These are phyloP conservation scores for Oxytorus armatus DNA, from an alignment of 2,888 invertebrate species.

Conservation along the genomic window DNA sequence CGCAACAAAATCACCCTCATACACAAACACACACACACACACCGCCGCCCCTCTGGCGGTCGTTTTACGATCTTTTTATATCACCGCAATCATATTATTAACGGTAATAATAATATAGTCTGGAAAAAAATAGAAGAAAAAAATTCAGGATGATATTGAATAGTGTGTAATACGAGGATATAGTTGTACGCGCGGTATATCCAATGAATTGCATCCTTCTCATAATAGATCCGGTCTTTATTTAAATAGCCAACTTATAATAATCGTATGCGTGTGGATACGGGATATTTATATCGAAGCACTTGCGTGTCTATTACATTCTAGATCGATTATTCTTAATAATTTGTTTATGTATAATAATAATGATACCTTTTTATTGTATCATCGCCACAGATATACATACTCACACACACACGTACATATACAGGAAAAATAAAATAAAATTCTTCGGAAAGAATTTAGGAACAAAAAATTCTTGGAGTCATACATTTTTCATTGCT, in stretches of 20 bases:
- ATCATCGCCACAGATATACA: not conserved
- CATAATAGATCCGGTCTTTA: conserved; percentile 65
- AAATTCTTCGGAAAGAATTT: conserved; percentile 40
- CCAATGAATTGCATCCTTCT: conserved; percentile 59
- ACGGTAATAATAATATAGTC: conserved; percentile 61
- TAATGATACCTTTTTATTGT: not conserved
- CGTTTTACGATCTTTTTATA: conserved; percentile 44
- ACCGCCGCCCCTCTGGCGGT: conserved; percentile 10
- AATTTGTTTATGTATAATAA: not conserved
- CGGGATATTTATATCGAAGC: conserved; percentile 26
- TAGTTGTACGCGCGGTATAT: conserved; percentile 4
- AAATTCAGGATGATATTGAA: conserved; percentile 57
- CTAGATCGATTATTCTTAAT: conserved; percentile 30
- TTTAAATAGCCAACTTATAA: conserved; percentile 41
- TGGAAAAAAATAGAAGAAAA: conserved; percentile 28
- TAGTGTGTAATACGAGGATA: conserved; percentile 29
- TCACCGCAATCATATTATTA: conserved; percentile 64
- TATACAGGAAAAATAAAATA: not conserved
- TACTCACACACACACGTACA: not conserved
- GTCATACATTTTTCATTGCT: no score
- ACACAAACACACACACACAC: not conserved
- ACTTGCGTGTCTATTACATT: conserved; percentile 3
- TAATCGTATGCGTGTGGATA: conserved; percentile 13
- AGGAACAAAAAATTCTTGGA: no score
- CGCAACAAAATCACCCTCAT: conserved; percentile 5